These are phyloP conservation scores for Eupleurogrammus muticus DNA, from an alignment of 2,797 vertebrate species.

Conservation along the genomic window DNA sequence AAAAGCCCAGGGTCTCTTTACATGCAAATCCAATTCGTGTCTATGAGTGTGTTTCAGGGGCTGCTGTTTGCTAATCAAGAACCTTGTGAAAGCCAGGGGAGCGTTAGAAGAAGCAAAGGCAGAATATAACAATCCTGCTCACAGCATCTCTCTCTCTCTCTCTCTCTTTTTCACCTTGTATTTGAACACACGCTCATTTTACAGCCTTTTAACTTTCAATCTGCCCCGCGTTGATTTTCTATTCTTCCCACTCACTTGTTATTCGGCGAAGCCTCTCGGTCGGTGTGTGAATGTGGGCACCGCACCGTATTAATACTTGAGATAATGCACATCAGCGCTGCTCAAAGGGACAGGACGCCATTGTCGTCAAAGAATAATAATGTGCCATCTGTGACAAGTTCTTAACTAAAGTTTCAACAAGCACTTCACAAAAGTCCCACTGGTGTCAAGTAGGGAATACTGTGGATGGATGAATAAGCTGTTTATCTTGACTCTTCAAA, in stretches of 20 bases:
- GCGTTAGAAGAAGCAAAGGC: constrained; percentile 66
- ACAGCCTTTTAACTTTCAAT: constrained; percentile 84
- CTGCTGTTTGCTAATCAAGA: constrained; percentile 82
- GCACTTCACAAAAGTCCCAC: background rate
- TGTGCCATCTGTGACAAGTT: constrained; percentile 3
- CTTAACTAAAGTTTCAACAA: constrained; percentile 13
- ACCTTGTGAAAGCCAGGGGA: constrained; percentile 79
- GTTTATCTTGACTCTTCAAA: constrained; percentile 5
- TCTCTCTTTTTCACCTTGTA: constrained; percentile 38
- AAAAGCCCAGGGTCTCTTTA: constrained; percentile 69
- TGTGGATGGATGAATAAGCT: background rate
- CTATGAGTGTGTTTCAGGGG: constrained; percentile 72
- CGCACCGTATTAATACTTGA: constrained; percentile 54
- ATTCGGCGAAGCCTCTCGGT: constrained; percentile 49
- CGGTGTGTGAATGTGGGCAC: constrained; percentile 41
- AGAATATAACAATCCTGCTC: constrained; percentile 60
- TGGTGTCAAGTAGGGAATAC: background rate
- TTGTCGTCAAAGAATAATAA: constrained; percentile 15
- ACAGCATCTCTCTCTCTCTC: constrained; percentile 43
- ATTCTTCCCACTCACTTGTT: constrained; percentile 60
- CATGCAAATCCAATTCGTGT: constrained; percentile 72
- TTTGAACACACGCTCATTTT: constrained; percentile 79
- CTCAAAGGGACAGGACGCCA: constrained; percentile 38
- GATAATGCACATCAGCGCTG: constrained; percentile 57
- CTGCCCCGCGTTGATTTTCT: constrained; percentile 68